Conservation (phyloP, 37 sponge, comb jelly and placozoan genomes). For the Dysidea cf. avara region DNA sequence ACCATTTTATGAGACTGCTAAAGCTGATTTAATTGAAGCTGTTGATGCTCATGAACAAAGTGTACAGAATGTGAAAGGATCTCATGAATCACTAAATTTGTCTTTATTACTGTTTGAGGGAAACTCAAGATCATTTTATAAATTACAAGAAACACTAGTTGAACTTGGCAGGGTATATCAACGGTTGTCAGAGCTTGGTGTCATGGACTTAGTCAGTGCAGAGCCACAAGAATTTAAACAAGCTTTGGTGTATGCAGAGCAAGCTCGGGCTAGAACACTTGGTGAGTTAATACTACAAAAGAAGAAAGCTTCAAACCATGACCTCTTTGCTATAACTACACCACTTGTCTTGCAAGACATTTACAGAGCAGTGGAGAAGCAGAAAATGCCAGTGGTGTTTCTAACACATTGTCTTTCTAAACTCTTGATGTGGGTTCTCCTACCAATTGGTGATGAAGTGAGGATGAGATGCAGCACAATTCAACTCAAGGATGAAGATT, state of each 20-base stretch:
- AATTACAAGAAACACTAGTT: slow-evolving; percentile 53
- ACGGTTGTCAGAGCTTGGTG: too few relatives aligned
- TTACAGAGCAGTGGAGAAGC: slow-evolving; percentile 8
- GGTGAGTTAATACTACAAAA: slow-evolving; percentile 65
- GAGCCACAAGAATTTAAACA: slow-evolving; percentile 13
- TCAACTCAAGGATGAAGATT: slow-evolving; percentile 37
- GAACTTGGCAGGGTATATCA: slow-evolving; percentile 7
- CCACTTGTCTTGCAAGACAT: slow-evolving; percentile 53
- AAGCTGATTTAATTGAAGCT: slow-evolving; percentile 28
- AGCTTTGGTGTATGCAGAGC: slow-evolving; percentile 67
- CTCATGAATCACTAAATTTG: slow-evolving; percentile 42
- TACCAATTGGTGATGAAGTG: slow-evolving; percentile 16
- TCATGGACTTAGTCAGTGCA: too few relatives aligned
- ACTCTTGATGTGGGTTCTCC: slow-evolving; percentile 53
- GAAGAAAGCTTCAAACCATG: slow-evolving; percentile 7
- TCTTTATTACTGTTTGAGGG: slow-evolving; percentile 70
- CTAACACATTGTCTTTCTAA: slow-evolving; percentile 54
- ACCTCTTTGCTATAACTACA: neutral
- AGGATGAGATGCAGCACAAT: slow-evolving; percentile 6
- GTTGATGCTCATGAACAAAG: slow-evolving; percentile 44
- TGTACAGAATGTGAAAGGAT: slow-evolving; percentile 57
- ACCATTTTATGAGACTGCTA: too few relatives aligned
- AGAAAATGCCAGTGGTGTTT: slow-evolving; percentile 30
- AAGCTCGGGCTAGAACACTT: slow-evolving; percentile 61
- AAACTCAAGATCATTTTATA: slow-evolving; percentile 60